These are phyloP conservation scores for Muntiacus muntjak DNA, from an alignment of 2,113 vertebrate species.

Conservation along the genomic window DNA sequence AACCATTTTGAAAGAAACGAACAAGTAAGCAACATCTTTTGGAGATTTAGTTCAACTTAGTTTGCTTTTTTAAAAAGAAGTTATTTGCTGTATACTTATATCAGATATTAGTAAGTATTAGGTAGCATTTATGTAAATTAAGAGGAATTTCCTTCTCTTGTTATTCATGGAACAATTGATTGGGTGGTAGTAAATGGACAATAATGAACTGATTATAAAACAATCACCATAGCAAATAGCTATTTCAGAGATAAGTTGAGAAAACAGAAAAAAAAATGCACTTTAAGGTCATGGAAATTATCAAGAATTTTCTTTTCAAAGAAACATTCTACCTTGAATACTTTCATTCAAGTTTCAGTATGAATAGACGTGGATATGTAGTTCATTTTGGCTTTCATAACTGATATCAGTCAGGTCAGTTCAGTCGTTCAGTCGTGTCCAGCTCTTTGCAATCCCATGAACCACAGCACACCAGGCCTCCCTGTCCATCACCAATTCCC, in stretches of 20 bases:
- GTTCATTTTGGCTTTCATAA: not conserved
- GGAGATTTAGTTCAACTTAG: not conserved
- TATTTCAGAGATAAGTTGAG: not conserved
- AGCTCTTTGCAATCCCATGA: accelerated
- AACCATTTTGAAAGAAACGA: not conserved
- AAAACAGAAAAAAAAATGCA: not conserved
- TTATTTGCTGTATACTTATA: not conserved
- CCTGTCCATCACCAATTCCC: not conserved
- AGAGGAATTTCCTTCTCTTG: not conserved
- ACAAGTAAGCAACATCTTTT: not conserved
- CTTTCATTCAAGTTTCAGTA: not conserved
- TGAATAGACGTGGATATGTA: not conserved
- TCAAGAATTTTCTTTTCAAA: not conserved
- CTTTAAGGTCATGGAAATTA: not conserved
- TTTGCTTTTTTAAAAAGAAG: not conserved
- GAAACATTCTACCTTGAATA: not conserved
- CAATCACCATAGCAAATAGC: not conserved
- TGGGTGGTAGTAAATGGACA: not conserved
- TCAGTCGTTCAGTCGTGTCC: accelerated
- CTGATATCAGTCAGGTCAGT: not conserved
- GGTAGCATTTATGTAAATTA: not conserved
- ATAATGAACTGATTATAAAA: not conserved
- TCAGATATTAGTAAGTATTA: not conserved
- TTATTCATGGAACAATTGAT: not conserved
- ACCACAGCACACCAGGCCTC: accelerated